Evolutionary conservation across 1,140 invertebrate species (phyloP), one percentile per base, ranked within the genome.

Genomic region (Nylanderia fulva): DNA sequence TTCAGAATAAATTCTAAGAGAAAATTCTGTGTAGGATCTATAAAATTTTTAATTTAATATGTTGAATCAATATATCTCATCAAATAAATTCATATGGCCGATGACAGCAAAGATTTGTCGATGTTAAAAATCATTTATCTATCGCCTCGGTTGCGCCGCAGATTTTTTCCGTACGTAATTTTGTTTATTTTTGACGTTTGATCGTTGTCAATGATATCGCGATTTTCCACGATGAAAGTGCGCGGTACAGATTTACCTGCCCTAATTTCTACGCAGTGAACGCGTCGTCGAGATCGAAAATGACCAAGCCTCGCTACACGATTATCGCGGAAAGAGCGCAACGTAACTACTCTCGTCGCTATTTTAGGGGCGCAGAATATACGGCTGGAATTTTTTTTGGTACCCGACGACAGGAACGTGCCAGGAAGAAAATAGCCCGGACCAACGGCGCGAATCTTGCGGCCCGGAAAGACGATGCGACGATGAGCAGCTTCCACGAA

Each of bases 381-480:
- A 86, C 86, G 58, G 56, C 56, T 68, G 48, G 66, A 56, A 84
- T 84, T 76, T 75, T 48, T 85, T 80, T 79, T 42, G 66, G 77
- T 82, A 33, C 74, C 54, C 80, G 75, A 71, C 87, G 88, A 85
- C 80, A 83, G 82, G 79, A 87, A 89, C 88, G 88, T 87, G 88
- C 85, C 88, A 84, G 64, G 88, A 90, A 63, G 87, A 90, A 90
- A 90, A 90, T 90, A 90, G 88, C 88, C 54, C 80, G 85, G 88
- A 90, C 88, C 88, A 90, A 90, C 88, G 88, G 80, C 85, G 88
- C 85, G 87, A 84, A 89, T 89, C 87, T 89, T 69, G 69, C 86
- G 60, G 83, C 33, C 52, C 75, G 86, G 75, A 88, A 85, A 87
- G 82, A 60, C 86, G 86, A 77, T 72, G 45, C 72, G 66, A 36